phyloP scores from a whole-genome alignment of 2,797 vertebrate genomes.

The Chelon labrosus region DNA sequence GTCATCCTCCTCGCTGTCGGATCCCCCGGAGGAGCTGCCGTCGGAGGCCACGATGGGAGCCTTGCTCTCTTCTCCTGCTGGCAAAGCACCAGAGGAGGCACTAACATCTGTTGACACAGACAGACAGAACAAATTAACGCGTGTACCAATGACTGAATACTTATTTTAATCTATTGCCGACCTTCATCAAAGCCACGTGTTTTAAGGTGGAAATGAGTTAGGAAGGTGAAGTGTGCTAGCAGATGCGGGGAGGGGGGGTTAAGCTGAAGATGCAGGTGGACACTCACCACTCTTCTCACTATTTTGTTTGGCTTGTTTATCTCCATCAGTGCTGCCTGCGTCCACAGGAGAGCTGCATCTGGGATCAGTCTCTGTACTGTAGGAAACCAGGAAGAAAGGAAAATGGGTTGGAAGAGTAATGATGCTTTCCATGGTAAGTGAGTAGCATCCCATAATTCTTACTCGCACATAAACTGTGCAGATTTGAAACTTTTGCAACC shows the following conservation, averaged over 20 bases:
- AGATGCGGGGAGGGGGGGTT: too few species aligned
- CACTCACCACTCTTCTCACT: constrained; percentile 85
- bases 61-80: constrained; percentile 80
- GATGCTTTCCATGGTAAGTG: too few species aligned
- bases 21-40: constrained; percentile 91
- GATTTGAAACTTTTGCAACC: too few species aligned
- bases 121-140: not conserved
- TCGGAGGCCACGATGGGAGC: constrained; percentile 86
- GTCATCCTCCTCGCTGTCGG: constrained; percentile 86
- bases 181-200: too few species aligned
- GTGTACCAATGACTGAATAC: not conserved
- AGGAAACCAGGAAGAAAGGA: constrained; percentile 5
- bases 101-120: constrained; percentile 60
- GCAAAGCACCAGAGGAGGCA: constrained; percentile 78
- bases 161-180: too few species aligned
- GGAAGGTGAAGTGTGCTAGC: too few species aligned
- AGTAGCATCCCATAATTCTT: too few species aligned
- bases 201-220: too few species aligned
- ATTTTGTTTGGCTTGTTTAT: constrained; percentile 77
- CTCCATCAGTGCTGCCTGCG: constrained; percentile 45
- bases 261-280: not conserved
- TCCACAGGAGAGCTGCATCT: constrained; percentile 89
- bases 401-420: not conserved
- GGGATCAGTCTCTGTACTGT: constrained; percentile 88
- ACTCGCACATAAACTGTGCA: too few species aligned